These are phyloP conservation scores for Temnothorax unifasciatus DNA, from an alignment of 2,888 invertebrate species.

Conservation along the genomic window DNA sequence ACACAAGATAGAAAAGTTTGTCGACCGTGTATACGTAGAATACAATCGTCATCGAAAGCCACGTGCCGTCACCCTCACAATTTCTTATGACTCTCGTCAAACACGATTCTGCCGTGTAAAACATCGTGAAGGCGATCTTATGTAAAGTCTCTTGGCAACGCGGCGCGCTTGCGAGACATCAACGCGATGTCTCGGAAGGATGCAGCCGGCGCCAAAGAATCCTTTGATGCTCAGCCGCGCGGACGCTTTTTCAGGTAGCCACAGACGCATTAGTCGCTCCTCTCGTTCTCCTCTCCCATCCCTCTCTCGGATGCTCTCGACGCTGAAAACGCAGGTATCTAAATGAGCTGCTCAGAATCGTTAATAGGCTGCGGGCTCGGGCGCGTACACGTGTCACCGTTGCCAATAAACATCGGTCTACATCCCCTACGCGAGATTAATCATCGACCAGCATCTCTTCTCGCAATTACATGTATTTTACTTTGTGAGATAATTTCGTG, in stretches of 20 bases:
- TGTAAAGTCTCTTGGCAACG: conserved; percentile 62
- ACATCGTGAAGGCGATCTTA: conserved; percentile 54
- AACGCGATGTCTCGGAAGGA: conserved; percentile 69
- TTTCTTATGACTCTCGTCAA: conserved; percentile 11
- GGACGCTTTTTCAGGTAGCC: conserved; percentile 85
- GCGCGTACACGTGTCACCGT: conserved; percentile 81
- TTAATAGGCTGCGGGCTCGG: conserved; percentile 79
- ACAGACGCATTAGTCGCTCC: conserved; percentile 86
- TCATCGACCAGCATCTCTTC: background rate
- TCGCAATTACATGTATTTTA: background rate
- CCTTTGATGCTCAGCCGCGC: conserved; percentile 85
- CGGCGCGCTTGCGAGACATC: conserved; percentile 61
- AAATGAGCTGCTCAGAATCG: conserved; percentile 85
- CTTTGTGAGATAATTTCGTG: background rate
- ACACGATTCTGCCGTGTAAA: conserved; percentile 56
- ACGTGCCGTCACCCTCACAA: conserved; percentile 11
- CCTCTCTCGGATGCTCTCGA: conserved; percentile 64
- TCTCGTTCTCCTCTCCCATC: conserved; percentile 76
- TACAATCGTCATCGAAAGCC: conserved; percentile 22
- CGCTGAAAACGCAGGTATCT: conserved; percentile 74
- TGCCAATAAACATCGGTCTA: conserved; percentile 40
- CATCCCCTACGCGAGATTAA: conserved; percentile 17
- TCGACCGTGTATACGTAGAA: conserved; percentile 46
- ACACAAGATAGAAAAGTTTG: conserved; percentile 23
- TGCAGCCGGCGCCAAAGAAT: conserved; percentile 85